Base-by-base conservation (phyloP, 1,140 invertebrate species). In the Anastatus disparis region DNA sequence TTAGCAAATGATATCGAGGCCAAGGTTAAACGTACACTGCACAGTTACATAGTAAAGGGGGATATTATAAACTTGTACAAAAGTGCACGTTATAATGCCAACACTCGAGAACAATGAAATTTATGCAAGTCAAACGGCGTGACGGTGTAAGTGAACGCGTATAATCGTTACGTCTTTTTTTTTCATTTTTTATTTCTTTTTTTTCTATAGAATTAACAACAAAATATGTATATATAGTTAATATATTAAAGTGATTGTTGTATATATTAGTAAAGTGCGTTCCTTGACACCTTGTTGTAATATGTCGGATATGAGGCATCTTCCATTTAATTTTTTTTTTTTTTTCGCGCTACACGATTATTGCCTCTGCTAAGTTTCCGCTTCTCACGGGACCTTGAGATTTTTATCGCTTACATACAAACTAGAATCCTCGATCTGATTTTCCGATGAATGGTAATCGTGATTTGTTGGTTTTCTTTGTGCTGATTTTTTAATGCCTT, bases 1-100 rank as follows among this genome's bases (percentile, higher is more conserved):
- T 82, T 76, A 74, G 74, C 74, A 77, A 81, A 79, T 76, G 75
- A 79, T 78, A 83, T 78, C 75, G 76, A 69, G 77, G 81, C 77
- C 80, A 83, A 82, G 81, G 81, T 83, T 81, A 83, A 13, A 79
- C 74, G 46, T 53, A 70, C 69, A 71, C 59, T 75, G 61, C 68
- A 71, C 72, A 56, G 38, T 35, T 29, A 29, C 31, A 26, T n/a
- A n/a, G n/a, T n/a, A n/a, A n/a, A n/a, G n/a, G n/a, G n/a, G n/a
- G n/a, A n/a, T n/a, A n/a, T n/a, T n/a, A n/a, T n/a, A n/a, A n/a
- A n/a, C n/a, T n/a, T n/a, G n/a, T n/a, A n/a, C n/a, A n/a, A n/a
- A n/a, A n/a, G n/a, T n/a, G n/a, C n/a, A n/a, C n/a, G n/a, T n/a
- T n/a, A n/a, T n/a, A n/a, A n/a, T n/a, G n/a, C n/a, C 17, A 3